These are phyloP conservation scores for Halcyon malimbica DNA, from an alignment of 2,113 vertebrate species.

Conservation along the genomic window DNA sequence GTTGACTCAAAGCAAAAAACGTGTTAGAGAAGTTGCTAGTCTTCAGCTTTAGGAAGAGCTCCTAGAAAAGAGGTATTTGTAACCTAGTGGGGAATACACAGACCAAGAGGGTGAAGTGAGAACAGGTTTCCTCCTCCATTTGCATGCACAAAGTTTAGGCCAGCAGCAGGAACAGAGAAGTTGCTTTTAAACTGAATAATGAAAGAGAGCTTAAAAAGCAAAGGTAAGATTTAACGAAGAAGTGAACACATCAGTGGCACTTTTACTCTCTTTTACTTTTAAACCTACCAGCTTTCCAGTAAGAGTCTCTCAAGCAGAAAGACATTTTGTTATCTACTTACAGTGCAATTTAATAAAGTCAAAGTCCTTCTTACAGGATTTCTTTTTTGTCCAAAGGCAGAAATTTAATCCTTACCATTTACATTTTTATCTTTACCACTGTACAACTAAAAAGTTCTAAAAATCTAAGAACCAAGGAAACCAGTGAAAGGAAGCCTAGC, in stretches of 20 bases:
- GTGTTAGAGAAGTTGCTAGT: not conserved
- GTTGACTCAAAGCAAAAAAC: slow-evolving; percentile 14
- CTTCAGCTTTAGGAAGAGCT: slow-evolving; percentile 11
- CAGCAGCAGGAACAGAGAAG: slow-evolving; percentile 4
- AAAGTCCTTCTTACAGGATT: not conserved
- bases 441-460: not conserved
- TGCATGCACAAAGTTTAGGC: not conserved
- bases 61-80: not conserved
- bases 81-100: not conserved
- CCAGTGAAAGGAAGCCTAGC: not conserved
- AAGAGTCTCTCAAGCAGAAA: not conserved
- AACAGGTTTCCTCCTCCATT: not conserved
- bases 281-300: not conserved
- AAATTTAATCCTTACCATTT: not conserved
- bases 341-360: not conserved
- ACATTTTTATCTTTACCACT: not conserved
- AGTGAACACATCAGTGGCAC: not conserved
- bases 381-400: not conserved
- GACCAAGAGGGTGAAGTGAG: not conserved
- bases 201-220: not conserved
- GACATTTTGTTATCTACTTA: not conserved
- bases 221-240: not conserved
- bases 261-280: not conserved
- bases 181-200: not conserved
- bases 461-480: not conserved